Percentiles rank a stretch among this genome's conserved stretches.
Conservation (phyloP, 2,888 invertebrate genomes). For the Odontocerum albicorne region DNA sequence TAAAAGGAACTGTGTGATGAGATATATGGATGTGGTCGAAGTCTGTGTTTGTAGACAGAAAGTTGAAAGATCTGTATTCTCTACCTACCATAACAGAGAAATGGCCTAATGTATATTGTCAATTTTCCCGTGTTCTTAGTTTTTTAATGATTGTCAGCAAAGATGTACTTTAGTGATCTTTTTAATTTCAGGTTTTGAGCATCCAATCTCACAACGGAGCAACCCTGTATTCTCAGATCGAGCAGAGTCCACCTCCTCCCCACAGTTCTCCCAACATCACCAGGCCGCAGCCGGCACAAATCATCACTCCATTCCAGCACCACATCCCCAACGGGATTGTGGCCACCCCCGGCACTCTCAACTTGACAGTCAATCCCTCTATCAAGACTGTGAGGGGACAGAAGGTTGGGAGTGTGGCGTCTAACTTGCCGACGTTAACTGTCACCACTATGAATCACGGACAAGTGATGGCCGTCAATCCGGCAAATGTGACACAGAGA, state of each 20-base stretch:
- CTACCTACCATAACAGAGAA: too few species aligned
- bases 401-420: not conserved
- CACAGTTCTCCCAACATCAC: conserved; percentile 7
- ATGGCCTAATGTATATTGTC: too few species aligned
- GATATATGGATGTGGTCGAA: too few species aligned
- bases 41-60: too few species aligned
- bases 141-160: too few species aligned
- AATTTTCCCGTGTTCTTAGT: too few species aligned
- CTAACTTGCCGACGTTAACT: conserved; percentile 27
- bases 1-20: too few species aligned
- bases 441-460: conserved; percentile 34
- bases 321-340: conserved; percentile 24
- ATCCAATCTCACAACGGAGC: conserved; percentile 23
- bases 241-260: conserved; percentile 21
- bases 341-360: conserved; percentile 27
- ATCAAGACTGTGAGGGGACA: conserved; percentile 6
- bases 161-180: too few species aligned
- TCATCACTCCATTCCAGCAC: conserved; percentile 17
- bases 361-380: conserved; percentile 24
- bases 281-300: conserved; percentile 14
- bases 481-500: not conserved
- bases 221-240: conserved; percentile 19
- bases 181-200: conserved; percentile 23
- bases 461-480: conserved; percentile 30
- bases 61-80: too few species aligned